Evolutionary conservation across 1,140 invertebrate genomes (phyloP).

Genomic region (Drosophila repletoides): DNA sequence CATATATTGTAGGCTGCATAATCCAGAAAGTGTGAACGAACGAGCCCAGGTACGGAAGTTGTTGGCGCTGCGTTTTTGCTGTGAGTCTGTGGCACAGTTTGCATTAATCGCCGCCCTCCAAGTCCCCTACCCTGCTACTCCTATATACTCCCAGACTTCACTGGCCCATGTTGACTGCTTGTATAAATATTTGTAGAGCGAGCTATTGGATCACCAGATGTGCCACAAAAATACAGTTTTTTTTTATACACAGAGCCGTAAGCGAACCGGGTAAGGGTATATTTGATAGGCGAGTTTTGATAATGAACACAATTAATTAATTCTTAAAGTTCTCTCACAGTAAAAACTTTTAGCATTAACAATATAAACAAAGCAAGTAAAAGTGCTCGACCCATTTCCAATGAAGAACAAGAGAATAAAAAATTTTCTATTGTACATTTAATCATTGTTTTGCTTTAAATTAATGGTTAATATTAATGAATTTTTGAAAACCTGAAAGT

Average conservation of each 20-base stretch:
- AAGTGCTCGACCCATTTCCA: too few relatives aligned
- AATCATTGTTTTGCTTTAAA: too few relatives aligned
- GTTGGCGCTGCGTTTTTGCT: slow-evolving; percentile 26
- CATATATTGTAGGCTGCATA: slow-evolving; percentile 44
- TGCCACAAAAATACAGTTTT: slow-evolving; percentile 59
- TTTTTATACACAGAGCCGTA: slow-evolving; percentile 3
- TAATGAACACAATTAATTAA: background rate
- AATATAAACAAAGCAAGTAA: too few relatives aligned
- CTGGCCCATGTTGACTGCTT: slow-evolving; percentile 27
- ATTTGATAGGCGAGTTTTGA: background rate
- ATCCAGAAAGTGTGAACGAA: slow-evolving; percentile 62
- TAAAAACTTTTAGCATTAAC: too few relatives aligned
- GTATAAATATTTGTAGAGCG: slow-evolving; percentile 64
- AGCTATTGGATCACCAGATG: slow-evolving; percentile 63
- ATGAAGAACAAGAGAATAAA: too few relatives aligned
- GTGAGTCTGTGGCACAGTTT: slow-evolving; percentile 58
- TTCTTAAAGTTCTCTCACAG: too few relatives aligned
- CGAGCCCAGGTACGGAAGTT: slow-evolving; percentile 57
- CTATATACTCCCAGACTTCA: slow-evolving; percentile 11
- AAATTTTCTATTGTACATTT: too few relatives aligned
- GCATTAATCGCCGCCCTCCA: slow-evolving; percentile 23
- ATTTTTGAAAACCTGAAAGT: too few relatives aligned
- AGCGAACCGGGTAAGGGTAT: slow-evolving; percentile 2
- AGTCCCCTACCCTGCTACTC: background rate
- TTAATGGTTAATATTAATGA: too few relatives aligned